Evolutionary conservation across 2,888 invertebrate species (phyloP).

Genomic region (Lysandra bellargus): DNA sequence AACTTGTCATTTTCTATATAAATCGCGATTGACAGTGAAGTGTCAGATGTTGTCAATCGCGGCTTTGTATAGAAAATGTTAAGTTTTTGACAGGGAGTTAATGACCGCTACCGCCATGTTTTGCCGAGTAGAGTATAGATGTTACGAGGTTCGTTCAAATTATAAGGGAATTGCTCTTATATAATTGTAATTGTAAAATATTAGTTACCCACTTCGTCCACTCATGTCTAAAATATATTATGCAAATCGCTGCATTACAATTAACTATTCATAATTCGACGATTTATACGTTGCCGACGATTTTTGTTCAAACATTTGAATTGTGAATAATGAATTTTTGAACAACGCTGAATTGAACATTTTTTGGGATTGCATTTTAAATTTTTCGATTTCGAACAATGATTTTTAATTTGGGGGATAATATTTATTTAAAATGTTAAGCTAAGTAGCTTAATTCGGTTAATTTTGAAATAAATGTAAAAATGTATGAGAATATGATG

Average conservation of each 20-base stretch:
- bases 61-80: too few species aligned
- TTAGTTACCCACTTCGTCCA: too few species aligned
- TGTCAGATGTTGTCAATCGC: too few species aligned
- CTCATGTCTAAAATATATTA: background rate
- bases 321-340: background rate
- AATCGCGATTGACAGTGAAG: too few species aligned
- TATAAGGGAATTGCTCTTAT: too few species aligned
- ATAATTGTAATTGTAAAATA: too few species aligned
- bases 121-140: too few species aligned
- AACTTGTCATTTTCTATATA: too few species aligned
- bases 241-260: slow-evolving; percentile 25
- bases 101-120: too few species aligned
- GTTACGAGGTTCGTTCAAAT: too few species aligned
- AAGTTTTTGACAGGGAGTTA: too few species aligned
- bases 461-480: background rate
- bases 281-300: slow-evolving; percentile 9
- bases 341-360: background rate
- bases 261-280: slow-evolving; percentile 6
- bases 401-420: background rate
- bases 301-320: slow-evolving; percentile 10
- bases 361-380: background rate
- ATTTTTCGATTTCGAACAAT: background rate
- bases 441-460: background rate
- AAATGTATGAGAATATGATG: background rate
- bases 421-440: too few species aligned